These are phyloP conservation scores for Eriocheir sinensis DNA, from an alignment of 1,140 invertebrate species.

Conservation along the genomic window DNA sequence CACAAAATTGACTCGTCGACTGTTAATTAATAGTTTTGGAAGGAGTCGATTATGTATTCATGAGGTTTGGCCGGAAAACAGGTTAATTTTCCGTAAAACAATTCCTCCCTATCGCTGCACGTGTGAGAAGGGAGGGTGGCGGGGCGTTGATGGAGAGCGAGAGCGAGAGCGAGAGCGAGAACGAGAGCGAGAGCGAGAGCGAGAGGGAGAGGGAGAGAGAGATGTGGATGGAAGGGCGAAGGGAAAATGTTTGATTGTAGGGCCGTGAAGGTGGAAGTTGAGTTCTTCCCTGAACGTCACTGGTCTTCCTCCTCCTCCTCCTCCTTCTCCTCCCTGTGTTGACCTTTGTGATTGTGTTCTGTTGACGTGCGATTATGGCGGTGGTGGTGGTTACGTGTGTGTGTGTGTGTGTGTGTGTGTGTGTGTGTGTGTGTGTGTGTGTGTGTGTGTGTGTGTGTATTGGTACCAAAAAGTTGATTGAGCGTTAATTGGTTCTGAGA, in stretches of 20 bases:
- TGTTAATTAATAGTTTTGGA: not conserved
- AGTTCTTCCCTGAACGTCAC: not conserved
- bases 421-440: too few species aligned
- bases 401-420: too few species aligned
- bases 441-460: not conserved
- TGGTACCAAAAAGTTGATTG: not conserved
- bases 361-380: not conserved
- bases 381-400: not conserved
- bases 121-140: too few species aligned
- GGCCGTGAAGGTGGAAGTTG: not conserved
- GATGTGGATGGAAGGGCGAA: too few species aligned
- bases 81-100: not conserved
- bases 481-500: too few species aligned
- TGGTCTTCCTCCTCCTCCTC: not conserved
- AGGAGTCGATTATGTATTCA: not conserved
- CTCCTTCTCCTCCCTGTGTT: not conserved
- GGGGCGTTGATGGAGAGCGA: too few species aligned
- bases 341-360: not conserved
- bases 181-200: too few species aligned
- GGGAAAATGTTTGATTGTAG: not conserved
- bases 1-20: not conserved
- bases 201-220: too few species aligned
- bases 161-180: too few species aligned
- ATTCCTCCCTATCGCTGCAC: not conserved
- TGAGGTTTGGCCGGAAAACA: not conserved